Evolutionary conservation across 2,888 invertebrate species (phyloP).

Genomic region (Scaptodrosophila latifasciaeformis): DNA sequence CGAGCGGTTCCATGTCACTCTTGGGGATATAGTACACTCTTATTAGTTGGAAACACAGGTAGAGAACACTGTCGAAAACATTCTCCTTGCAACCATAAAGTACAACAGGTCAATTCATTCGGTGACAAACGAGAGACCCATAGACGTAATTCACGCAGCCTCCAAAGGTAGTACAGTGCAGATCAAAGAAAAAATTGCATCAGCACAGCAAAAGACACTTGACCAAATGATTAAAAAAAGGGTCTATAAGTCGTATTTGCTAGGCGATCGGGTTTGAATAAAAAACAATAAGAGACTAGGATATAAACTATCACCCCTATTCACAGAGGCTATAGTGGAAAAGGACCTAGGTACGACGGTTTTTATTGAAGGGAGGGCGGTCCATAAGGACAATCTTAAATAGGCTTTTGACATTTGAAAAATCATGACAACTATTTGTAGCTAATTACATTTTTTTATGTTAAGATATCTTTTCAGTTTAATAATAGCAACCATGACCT

Average conservation of each 20-base stretch:
- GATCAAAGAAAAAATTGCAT: neutral
- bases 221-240: no score
- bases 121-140: neutral
- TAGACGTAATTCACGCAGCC: neutral
- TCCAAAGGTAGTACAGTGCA: neutral
- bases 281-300: constrained; percentile 18
- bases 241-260: constrained; percentile 21
- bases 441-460: no score
- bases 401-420: no score
- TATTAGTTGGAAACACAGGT: constrained; percentile 14
- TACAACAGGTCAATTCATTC: no score
- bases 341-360: no score
- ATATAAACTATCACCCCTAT: no score
- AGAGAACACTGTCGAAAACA: constrained; percentile 18
- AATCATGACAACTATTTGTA: no score
- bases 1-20: constrained; percentile 20
- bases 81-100: constrained; percentile 17
- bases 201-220: constrained; percentile 5
- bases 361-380: no score
- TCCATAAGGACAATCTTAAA: no score
- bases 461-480: no score
- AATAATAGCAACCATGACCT: constrained; percentile 15
- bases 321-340: constrained; percentile 14
- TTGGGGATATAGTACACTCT: no score
- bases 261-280: constrained; percentile 22